Evolutionary conservation across 2,113 vertebrate genomes (phyloP), one percentile per base, ranked within the genome.

Genomic region (Amia ocellicauda): DNA sequence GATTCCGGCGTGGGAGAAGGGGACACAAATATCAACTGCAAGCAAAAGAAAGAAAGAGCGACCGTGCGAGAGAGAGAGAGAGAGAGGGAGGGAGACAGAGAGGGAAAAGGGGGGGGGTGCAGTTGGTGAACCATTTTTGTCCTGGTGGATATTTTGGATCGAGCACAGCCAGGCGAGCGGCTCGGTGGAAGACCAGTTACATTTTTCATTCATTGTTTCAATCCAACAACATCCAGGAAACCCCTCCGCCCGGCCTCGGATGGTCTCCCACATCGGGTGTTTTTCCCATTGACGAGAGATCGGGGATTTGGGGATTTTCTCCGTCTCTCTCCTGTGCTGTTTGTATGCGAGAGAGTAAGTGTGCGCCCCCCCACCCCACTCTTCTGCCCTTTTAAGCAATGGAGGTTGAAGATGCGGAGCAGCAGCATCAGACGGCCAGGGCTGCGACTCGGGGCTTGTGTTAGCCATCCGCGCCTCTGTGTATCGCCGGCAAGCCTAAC

Each of bases 391-490:
- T 85, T 74, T 63, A 69, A 81, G 85, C 83, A 80, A 90, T 90
- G 89, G 89, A 90, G 86, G 7, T 67, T 64, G 83, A 84, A 80
- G 82, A 84, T 81, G 86, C 80, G 81, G 85, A 89, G 75, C 74
- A 76, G 85, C 79, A 82, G 81, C 75, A 69, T n/a, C n/a, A n/a
- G n/a, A n/a, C 74, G 74, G 68, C 76, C 40, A 78, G 77, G 67
- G 72, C 69, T 71, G 63, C 64, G 80, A 78, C 72, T 77, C 76
- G 66, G 70, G 67, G 72, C 64, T 67, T 74, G 71, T 69, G 70
- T 53, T 70, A 73, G 67, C 72, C 73, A 27, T 69, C 75, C 16
- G 72, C 69, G 66, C 68, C 69, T 76, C 72, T 40, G 69, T 71
- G 67, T 63, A 72, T 74, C 64, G 69, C 63, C 60, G 83, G 79